A percentile compares a stretch with the other conserved stretches of the same genome.
These are phyloP conservation scores for Trichogramma dendrolimi DNA, from an alignment of 2,888 invertebrate species.

Conservation along the genomic window DNA sequence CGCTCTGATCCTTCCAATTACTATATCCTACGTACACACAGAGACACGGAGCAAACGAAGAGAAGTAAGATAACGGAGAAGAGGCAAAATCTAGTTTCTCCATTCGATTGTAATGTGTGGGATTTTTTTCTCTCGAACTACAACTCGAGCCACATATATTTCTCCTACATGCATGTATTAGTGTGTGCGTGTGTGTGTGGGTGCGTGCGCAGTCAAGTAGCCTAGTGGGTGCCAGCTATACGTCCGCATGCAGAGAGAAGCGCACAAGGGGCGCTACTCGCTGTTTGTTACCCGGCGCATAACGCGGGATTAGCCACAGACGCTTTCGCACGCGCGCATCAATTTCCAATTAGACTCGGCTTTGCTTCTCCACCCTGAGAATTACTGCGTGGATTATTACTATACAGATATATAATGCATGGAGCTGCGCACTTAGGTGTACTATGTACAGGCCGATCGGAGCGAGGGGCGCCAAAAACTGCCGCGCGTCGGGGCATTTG, in stretches of 20 bases:
- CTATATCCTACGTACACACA: no score
- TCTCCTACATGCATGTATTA: no score
- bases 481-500: neutral
- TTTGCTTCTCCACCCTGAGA: conserved; percentile 5
- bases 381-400: conserved; percentile 13
- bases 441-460: conserved; percentile 18
- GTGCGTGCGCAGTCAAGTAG: neutral
- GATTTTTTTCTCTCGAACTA: no score
- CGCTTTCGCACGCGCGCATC: conserved; percentile 3
- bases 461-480: conserved; percentile 12
- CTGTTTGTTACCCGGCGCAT: neutral
- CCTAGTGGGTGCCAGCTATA: no score
- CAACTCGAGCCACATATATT: no score
- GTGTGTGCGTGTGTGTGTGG: neutral
- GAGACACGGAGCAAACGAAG: no score
- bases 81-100: no score
- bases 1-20: no score
- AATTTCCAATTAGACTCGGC: conserved; percentile 16
- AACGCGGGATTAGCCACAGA: neutral
- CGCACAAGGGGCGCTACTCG: neutral
- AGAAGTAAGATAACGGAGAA: no score
- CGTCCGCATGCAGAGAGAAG: no score
- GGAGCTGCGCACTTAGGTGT: neutral
- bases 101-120: no score
- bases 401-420: neutral